Conservation (phyloP, 1,140 invertebrate species). For the Lasaia peninsularis region DNA sequence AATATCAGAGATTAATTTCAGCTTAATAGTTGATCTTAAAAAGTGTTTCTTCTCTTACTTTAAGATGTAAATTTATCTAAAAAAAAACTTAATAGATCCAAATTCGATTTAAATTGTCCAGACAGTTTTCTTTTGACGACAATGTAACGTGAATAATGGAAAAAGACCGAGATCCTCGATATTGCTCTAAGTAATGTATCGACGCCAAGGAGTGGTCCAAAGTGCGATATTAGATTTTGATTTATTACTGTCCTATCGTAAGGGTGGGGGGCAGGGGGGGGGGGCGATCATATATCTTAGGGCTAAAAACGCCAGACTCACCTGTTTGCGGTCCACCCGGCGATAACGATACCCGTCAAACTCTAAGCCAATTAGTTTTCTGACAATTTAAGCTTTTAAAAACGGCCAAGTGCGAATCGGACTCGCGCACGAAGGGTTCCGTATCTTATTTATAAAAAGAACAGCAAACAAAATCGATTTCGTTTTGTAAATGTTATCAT, state of each 20-base stretch:
- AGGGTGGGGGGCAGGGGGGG: slow-evolving; percentile 10
- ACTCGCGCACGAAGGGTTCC: no score
- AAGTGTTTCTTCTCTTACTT: no score
- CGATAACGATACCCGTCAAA: neutral
- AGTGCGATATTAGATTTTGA: slow-evolving; percentile 38
- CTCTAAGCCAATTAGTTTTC: neutral
- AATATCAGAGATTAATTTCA: no score
- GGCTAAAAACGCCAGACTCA: neutral
- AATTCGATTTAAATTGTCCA: neutral
- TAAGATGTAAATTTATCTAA: no score
- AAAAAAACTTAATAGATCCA: no score
- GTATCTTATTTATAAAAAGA: no score
- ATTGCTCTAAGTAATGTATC: slow-evolving; percentile 38
- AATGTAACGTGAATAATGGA: neutral
- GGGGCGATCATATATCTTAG: slow-evolving; percentile 3
- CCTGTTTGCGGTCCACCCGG: neutral
- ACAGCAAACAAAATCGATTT: no score
- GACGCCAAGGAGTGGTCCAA: slow-evolving; percentile 31
- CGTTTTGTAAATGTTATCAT: no score
- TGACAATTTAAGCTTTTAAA: neutral
- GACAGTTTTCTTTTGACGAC: neutral
- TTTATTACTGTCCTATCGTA: slow-evolving; percentile 30
- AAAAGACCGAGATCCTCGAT: slow-evolving; percentile 13
- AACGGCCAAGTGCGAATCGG: neutral
- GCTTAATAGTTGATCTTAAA: no score